phyloP scores from a whole-genome alignment of 2,113 vertebrate genomes.

The Pluvialis apricaria region DNA sequence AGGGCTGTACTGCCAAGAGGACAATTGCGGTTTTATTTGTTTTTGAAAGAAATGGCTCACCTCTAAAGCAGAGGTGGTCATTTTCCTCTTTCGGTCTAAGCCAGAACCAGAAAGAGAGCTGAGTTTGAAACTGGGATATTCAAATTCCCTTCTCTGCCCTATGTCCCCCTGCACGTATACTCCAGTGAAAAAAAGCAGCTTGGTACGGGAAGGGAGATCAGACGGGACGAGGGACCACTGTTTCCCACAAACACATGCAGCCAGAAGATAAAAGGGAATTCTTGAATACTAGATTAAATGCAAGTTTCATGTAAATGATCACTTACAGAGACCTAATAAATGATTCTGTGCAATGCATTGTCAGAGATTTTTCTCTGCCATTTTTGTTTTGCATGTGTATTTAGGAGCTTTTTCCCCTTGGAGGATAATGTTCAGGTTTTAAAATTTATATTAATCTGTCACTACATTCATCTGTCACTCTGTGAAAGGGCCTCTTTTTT shows the following conservation, averaged over 20 bases:
- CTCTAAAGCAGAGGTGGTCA: not conserved
- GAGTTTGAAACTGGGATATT: not conserved
- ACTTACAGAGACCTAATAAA: slow-evolving; percentile 42
- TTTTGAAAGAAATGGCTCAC: not conserved
- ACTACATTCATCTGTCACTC: slow-evolving; percentile 18
- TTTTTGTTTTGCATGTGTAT: slow-evolving; percentile 36
- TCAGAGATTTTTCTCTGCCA: slow-evolving; percentile 6
- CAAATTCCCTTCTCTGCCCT: not conserved
- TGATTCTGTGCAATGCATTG: not conserved
- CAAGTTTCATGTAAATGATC: slow-evolving; percentile 46
- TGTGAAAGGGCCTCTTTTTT: not conserved
- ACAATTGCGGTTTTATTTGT: not conserved
- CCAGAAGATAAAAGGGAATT: slow-evolving; percentile 17
- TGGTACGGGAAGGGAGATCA: not conserved
- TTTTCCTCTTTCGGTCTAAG: not conserved
- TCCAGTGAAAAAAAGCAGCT: not conserved
- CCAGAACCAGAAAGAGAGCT: not conserved
- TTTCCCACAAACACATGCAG: not conserved
- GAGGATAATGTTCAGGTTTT: slow-evolving; percentile 12
- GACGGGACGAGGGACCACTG: not conserved
- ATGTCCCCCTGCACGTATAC: not conserved
- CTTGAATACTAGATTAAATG: slow-evolving; percentile 28
- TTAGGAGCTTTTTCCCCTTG: not conserved
- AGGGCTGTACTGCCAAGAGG: not conserved
- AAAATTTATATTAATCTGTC: slow-evolving; percentile 22